Percentiles rank a stretch among this genome's conserved stretches.
Evolutionary conservation across 2,888 invertebrate species (phyloP).

Genomic region (Julus scandinavius): DNA sequence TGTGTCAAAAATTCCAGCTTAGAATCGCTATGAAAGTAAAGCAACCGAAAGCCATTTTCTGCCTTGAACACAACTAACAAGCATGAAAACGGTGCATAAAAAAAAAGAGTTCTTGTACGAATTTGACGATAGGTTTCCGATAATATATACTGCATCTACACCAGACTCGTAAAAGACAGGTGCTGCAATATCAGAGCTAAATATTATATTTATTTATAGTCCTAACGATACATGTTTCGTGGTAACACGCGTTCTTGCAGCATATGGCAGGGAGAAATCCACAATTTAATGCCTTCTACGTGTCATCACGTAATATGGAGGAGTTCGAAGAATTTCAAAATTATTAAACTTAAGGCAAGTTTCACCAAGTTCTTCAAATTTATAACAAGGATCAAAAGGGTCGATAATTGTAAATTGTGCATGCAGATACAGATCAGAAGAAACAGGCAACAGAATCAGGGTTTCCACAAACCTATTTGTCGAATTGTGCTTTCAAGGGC

Average conservation of each 20-base stretch:
- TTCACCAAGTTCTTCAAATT: too few relatives aligned
- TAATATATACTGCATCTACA: not conserved
- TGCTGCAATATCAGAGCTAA: not conserved
- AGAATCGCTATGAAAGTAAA: not conserved
- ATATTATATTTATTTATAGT: constrained; percentile 5
- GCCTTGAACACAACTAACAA: not conserved
- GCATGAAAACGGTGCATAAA: not conserved
- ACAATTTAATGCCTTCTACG: not conserved
- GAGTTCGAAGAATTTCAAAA: not conserved
- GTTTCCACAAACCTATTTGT: too few relatives aligned
- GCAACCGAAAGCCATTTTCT: not conserved
- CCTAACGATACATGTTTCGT: not conserved
- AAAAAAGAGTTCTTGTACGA: not conserved
- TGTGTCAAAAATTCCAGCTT: constrained; percentile 9
- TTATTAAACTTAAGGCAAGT: too few relatives aligned
- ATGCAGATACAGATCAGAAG: too few relatives aligned
- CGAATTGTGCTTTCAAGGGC: too few relatives aligned
- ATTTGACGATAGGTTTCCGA: constrained; percentile 35
- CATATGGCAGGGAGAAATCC: not conserved
- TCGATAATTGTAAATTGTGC: too few relatives aligned
- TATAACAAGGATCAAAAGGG: too few relatives aligned
- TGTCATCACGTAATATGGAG: not conserved
- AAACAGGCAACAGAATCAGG: too few relatives aligned
- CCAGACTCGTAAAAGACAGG: constrained; percentile 4
- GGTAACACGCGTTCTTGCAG: not conserved